A percentile compares a stretch with the other conserved stretches of the same genome.
These are phyloP conservation scores for Sinosuthora webbiana DNA, from an alignment of 2,113 vertebrate species.

Conservation along the genomic window DNA sequence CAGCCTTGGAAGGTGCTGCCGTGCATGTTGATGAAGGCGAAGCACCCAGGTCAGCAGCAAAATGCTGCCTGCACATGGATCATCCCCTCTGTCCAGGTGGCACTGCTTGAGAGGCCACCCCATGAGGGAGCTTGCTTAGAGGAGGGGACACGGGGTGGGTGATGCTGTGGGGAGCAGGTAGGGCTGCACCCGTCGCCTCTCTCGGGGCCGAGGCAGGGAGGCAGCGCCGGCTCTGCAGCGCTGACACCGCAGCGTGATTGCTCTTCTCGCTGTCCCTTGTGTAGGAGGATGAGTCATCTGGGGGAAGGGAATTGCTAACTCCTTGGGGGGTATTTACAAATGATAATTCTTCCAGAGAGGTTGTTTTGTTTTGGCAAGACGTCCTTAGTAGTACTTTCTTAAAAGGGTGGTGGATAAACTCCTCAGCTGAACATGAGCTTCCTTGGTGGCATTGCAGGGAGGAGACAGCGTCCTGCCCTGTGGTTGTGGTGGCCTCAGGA, in stretches of 20 bases:
- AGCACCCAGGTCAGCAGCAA: neutral
- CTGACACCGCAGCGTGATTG: neutral
- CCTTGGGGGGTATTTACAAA: constrained; percentile 31
- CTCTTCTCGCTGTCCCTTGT: neutral
- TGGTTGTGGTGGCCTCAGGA: neutral
- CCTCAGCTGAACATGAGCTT: neutral
- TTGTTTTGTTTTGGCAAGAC: neutral
- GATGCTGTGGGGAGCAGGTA: neutral
- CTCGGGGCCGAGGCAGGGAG: neutral
- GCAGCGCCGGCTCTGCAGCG: neutral
- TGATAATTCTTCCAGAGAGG: neutral
- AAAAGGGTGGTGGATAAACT: neutral
- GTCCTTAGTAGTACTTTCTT: neutral
- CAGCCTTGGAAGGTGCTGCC: neutral
- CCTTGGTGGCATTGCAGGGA: accelerated
- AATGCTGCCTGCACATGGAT: neutral
- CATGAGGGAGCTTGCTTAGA: accelerated
- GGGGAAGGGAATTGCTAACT: constrained; percentile 21
- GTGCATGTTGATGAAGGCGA: constrained; percentile 34
- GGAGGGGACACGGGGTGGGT: neutral
- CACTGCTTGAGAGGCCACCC: neutral
- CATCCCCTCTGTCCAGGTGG: neutral
- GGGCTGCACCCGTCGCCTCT: neutral
- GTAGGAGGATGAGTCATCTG: constrained; percentile 49
- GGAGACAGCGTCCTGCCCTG: neutral